Conservation (phyloP, 2,888 invertebrate species). For the Siphonodentalium dalli region DNA sequence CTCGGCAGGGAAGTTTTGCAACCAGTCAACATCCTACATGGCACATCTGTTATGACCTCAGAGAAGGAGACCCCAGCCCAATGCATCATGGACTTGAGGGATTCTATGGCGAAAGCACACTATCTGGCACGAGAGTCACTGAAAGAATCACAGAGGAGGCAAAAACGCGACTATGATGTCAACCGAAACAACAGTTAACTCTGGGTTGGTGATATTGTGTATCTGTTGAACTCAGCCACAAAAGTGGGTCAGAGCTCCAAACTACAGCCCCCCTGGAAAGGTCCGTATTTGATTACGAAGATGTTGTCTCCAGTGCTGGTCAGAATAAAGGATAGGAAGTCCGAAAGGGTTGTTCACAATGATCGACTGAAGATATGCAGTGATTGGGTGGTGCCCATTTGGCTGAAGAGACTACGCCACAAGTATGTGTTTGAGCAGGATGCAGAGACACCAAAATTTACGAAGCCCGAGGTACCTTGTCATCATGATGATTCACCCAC, state of each 20-base stretch:
- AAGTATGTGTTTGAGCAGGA: no score
- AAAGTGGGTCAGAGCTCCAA: neutral
- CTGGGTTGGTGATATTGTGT: neutral
- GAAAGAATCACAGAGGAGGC: neutral
- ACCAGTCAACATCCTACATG: no score
- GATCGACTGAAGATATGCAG: neutral
- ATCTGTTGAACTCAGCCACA: neutral
- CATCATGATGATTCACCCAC: no score
- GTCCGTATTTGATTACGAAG: neutral
- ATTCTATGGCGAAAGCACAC: no score
- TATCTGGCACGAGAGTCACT: neutral
- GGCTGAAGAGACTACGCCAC: no score
- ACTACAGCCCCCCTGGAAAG: neutral
- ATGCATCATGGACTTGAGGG: no score
- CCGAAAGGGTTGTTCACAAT: neutral
- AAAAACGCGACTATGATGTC: neutral
- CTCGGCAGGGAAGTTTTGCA: no score
- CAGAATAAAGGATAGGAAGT: neutral
- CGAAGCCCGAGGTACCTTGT: no score
- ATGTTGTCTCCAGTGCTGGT: neutral
- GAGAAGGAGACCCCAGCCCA: no score
- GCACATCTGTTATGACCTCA: no score
- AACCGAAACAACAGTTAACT: neutral
- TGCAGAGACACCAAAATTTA: no score
- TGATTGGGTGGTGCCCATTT: neutral